A percentile compares a stretch with the other conserved stretches of the same genome.
Evolutionary conservation across 2,113 vertebrate species (phyloP).

Genomic region (Pantherophis guttatus): DNA sequence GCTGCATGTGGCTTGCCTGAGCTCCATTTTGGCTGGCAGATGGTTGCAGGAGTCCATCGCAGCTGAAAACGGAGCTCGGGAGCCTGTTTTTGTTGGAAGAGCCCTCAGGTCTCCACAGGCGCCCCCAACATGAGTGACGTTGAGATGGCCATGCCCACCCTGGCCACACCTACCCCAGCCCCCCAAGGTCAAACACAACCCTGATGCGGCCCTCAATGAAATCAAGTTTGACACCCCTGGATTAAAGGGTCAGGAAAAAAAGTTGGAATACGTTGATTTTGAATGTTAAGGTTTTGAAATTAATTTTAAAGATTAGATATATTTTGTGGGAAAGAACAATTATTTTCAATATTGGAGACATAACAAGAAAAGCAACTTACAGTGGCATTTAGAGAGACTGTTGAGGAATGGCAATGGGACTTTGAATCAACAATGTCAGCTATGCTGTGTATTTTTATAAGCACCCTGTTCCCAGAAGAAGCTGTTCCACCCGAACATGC

Average conservation of each 20-base stretch:
- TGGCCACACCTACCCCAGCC: too few relatives aligned
- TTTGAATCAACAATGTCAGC: neutral
- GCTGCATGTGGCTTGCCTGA: too few relatives aligned
- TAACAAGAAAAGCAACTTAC: neutral
- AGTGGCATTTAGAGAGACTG: neutral
- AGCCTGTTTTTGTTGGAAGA: too few relatives aligned
- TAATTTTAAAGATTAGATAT: neutral
- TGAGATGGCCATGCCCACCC: too few relatives aligned
- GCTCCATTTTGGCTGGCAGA: too few relatives aligned
- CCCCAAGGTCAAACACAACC: too few relatives aligned
- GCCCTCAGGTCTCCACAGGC: too few relatives aligned
- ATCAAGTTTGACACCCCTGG: too few relatives aligned
- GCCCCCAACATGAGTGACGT: too few relatives aligned
- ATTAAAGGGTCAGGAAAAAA: neutral
- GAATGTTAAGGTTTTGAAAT: neutral
- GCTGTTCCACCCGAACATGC: neutral
- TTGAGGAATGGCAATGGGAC: neutral
- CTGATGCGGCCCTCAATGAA: too few relatives aligned
- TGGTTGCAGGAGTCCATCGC: too few relatives aligned
- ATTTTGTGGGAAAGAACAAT: neutral
- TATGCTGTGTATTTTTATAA: neutral
- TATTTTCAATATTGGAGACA: neutral
- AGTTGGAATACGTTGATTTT: neutral
- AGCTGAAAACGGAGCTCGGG: too few relatives aligned
- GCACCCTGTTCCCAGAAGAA: neutral